phyloP scores from a whole-genome alignment of 2,888 invertebrate species.

The Harmothoe impar region DNA sequence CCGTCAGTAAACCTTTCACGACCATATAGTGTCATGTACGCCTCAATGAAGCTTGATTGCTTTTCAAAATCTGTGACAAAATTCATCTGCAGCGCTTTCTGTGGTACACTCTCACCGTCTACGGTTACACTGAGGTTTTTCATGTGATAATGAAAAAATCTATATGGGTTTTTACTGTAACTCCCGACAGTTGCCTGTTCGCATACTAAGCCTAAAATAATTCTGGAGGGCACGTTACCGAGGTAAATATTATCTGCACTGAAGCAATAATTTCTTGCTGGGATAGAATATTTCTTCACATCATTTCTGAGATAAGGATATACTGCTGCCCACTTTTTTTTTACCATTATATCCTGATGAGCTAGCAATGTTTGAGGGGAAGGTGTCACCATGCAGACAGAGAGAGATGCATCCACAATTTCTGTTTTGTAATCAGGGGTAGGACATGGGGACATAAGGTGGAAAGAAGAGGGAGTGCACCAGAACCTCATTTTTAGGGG shows the following conservation, averaged over 20 bases:
- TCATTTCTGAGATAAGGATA: background rate
- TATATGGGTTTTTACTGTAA: background rate
- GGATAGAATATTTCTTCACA: background rate
- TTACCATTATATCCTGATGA: background rate
- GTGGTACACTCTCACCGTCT: background rate
- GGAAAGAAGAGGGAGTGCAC: background rate
- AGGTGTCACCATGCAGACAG: slow-evolving; percentile 2
- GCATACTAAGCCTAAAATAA: background rate
- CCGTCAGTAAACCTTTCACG: background rate
- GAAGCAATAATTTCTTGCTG: background rate
- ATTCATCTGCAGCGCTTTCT: too few species aligned
- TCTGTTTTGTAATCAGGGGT: background rate
- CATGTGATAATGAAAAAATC: background rate
- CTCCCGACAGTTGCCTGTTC: background rate
- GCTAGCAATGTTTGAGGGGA: background rate
- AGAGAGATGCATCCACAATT: background rate
- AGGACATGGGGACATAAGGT: background rate
- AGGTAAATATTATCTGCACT: background rate
- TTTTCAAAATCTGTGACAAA: too few species aligned
- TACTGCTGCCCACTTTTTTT: background rate
- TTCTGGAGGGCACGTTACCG: background rate
- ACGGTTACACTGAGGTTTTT: background rate
- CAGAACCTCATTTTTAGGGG: background rate
- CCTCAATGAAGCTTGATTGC: background rate
- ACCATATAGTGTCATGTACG: background rate